Percentiles rank a stretch among this genome's conserved stretches.
Evolutionary conservation across 2,113 vertebrate species (phyloP).

Genomic region (Oxyruncus cristatus): DNA sequence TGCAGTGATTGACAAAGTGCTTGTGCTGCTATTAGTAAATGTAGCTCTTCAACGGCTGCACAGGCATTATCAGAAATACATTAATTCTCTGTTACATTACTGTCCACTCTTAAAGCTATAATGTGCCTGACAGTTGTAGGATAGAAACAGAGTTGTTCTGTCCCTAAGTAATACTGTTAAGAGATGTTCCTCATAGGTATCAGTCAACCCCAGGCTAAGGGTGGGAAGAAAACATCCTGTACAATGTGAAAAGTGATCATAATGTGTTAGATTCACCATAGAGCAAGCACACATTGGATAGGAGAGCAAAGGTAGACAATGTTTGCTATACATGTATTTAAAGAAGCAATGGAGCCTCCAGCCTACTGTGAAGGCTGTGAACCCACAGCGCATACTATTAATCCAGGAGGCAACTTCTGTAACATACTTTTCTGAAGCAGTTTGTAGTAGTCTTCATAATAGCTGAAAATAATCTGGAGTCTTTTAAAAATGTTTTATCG

Average conservation of each 20-base stretch:
- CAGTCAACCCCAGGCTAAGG: background rate
- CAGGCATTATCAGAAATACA: background rate
- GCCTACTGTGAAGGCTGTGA: background rate
- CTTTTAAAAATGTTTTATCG: background rate
- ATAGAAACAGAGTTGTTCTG: background rate
- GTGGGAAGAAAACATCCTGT: background rate
- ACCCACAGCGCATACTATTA: background rate
- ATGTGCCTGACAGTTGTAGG: background rate
- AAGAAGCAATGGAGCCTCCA: background rate
- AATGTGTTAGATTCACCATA: background rate
- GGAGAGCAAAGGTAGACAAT: background rate
- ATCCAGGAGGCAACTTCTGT: background rate
- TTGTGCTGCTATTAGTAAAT: slow-evolving; percentile 25
- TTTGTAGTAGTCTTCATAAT: background rate
- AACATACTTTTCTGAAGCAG: background rate
- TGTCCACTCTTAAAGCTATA: background rate
- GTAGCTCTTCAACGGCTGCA: background rate
- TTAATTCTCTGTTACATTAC: slow-evolving; percentile 6
- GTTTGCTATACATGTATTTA: background rate
- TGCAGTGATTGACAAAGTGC: slow-evolving; percentile 48
- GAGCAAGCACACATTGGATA: background rate
- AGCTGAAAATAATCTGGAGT: background rate
- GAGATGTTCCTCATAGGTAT: background rate
- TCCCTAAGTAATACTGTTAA: background rate
- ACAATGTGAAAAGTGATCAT: background rate